Evolutionary conservation across 2,797 vertebrate species (phyloP), one percentile per base, ranked within the genome.

Genomic region (Amblyopsis hoosieri): DNA sequence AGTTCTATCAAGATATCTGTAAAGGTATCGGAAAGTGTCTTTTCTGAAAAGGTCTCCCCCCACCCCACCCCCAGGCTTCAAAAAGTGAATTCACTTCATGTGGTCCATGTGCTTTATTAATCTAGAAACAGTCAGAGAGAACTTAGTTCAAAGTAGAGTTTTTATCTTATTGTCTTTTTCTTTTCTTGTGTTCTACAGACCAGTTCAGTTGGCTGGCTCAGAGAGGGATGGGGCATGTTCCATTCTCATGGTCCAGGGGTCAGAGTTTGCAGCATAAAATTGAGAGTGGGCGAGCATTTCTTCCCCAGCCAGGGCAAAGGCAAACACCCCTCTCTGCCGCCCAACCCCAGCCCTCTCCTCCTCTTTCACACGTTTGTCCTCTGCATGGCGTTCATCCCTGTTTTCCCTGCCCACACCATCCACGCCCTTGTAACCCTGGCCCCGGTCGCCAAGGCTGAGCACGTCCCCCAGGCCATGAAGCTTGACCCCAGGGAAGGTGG

Each of bases 201-300:
- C 54, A 31, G 81, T 80, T 94, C 91, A 98, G 82, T 96, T 96
- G 82, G 94, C 94, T 0, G 94, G 76, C 82, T 98, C 97, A 0
- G 96, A 91, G 76, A 99, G 93, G 75, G 95, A 93, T 31, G 92
- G 91, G 69, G 94, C 79, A 0, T 94, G 94, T 64, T 94, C 91
- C n/a, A 97, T 93, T 74, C 94, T 93, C 1, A 96, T 83, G 78
- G 92, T 93, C 97, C 97, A 99, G 3, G 97, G 96, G 86, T 98
- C 93, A 0, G 94, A 90, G 71, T 95, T 87, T 0, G 94, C 82
- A 0, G 93, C 88, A 73, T 96, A 98, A 88, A 95, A 98, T 2
- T 94, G 94, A 2, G 94, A 92, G 55, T 93, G 92, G 1, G 92
- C 85, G 1, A 98, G 93, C 81, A 93, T 88, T 71, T 96, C 95